These are phyloP conservation scores for Ophiothrix spiculata DNA, from an alignment of 35 echinoderm and acorn worm species.

Conservation along the genomic window DNA sequence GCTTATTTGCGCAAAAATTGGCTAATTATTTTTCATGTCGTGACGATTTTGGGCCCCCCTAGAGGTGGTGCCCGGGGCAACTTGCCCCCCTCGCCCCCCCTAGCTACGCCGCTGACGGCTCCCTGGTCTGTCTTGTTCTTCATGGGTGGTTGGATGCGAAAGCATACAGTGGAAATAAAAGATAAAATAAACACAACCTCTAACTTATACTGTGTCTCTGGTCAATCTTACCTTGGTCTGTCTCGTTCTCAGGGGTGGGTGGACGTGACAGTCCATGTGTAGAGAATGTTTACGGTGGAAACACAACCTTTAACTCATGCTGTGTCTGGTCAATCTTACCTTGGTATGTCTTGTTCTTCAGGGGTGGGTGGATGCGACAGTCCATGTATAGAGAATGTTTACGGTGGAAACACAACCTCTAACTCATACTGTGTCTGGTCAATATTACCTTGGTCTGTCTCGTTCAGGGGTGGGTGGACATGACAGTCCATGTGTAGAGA, in stretches of 20 bases:
- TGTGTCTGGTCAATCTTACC: too few relatives aligned
- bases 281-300: conserved; percentile 81
- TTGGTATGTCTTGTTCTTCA: conserved; percentile 63
- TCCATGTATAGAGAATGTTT: conserved; percentile 79
- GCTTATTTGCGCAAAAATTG: too few relatives aligned
- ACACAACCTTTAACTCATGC: conserved; percentile 54
- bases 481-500: conserved; percentile 69
- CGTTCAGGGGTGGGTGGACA: conserved; percentile 78
- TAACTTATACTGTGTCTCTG: not conserved
- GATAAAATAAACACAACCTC: not conserved
- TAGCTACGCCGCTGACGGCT: too few relatives aligned
- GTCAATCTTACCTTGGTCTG: conserved; percentile 46
- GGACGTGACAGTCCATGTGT: conserved; percentile 87
- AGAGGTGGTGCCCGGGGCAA: too few relatives aligned
- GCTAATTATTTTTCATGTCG: too few relatives aligned
- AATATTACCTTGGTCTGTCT: conserved; percentile 48
- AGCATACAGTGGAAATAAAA: not conserved
- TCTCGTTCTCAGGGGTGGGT: conserved; percentile 78
- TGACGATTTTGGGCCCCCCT: too few relatives aligned
- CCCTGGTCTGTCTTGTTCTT: not conserved
- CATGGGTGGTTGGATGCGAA: not conserved
- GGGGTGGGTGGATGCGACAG: conserved; percentile 84
- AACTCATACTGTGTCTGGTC: conserved; percentile 65
- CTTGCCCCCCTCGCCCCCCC: too few relatives aligned
- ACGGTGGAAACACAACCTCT: conserved; percentile 72